Evolutionary conservation across 2,888 invertebrate genomes (phyloP).

Genomic region (Sinelater perroti): DNA sequence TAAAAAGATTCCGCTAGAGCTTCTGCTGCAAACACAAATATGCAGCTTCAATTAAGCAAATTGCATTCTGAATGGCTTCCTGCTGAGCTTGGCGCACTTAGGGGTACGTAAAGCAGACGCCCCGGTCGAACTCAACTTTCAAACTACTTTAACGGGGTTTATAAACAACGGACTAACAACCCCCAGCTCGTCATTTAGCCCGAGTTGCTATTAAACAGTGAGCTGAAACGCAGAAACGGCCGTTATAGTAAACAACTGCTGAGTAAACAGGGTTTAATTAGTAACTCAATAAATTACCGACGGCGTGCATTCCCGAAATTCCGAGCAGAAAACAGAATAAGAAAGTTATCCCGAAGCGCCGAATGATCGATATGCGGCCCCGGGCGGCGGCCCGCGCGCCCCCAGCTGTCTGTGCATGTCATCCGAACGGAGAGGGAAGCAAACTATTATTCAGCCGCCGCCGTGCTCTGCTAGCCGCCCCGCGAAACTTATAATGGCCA

Average conservation of each 20-base stretch:
- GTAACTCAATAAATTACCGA: constrained; percentile 19
- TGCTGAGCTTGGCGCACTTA: neutral
- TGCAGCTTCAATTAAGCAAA: constrained; percentile 7
- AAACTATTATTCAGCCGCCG: constrained; percentile 20
- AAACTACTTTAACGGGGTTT: neutral
- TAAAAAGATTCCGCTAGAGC: no score
- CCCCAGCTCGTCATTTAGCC: neutral
- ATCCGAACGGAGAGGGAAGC: constrained; percentile 16
- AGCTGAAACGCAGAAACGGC: no score
- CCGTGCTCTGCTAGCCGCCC: constrained; percentile 16
- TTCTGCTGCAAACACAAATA: constrained; percentile 3
- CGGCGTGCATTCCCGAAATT: constrained; percentile 24
- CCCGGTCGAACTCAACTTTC: neutral
- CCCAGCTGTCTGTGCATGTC: constrained; percentile 20
- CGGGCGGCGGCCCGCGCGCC: constrained; percentile 10
- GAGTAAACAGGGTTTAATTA: constrained; percentile 25
- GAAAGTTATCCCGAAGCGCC: constrained; percentile 11
- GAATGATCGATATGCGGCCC: constrained; percentile 8
- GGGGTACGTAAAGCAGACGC: no score
- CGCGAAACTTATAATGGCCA: constrained; percentile 22
- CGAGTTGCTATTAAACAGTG: constrained; percentile 16
- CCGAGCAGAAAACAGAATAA: constrained; percentile 17
- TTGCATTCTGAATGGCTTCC: neutral
- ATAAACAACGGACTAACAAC: constrained; percentile 11
- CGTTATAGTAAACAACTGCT: constrained; percentile 11